These are phyloP conservation scores for Rhaphigaster nebulosa DNA, from an alignment of 2,888 invertebrate species.

Conservation along the genomic window DNA sequence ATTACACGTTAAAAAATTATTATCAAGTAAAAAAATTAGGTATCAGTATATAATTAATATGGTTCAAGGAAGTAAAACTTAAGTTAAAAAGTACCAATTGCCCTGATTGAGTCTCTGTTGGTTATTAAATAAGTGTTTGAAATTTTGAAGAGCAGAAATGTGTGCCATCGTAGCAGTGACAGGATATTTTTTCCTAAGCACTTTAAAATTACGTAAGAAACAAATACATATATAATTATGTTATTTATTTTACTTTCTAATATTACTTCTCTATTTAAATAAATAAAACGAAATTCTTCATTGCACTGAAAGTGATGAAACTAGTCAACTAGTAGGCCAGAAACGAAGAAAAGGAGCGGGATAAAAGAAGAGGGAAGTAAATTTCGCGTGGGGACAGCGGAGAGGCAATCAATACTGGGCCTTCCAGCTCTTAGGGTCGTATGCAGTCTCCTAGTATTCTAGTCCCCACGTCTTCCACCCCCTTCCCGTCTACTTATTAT, in stretches of 20 bases:
- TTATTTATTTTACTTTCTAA: background rate
- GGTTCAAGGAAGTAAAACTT: too few relatives aligned
- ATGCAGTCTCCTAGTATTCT: background rate
- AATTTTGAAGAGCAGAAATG: too few relatives aligned
- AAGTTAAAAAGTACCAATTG: too few relatives aligned
- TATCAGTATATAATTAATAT: too few relatives aligned
- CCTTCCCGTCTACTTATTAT: background rate
- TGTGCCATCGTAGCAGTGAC: too few relatives aligned
- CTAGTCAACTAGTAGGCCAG: background rate
- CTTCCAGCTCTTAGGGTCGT: conserved; percentile 6
- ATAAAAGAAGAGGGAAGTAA: conserved; percentile 35
- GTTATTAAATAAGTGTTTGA: too few relatives aligned
- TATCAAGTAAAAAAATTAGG: too few relatives aligned
- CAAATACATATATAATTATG: too few relatives aligned
- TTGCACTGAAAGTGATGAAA: background rate
- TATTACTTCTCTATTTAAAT: background rate
- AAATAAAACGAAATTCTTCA: background rate
- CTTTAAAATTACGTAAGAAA: too few relatives aligned
- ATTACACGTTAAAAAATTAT: too few relatives aligned
- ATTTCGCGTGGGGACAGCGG: conserved; percentile 22
- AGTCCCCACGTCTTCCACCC: background rate
- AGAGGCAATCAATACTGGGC: conserved; percentile 23
- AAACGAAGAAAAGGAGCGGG: background rate
- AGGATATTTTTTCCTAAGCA: too few relatives aligned
- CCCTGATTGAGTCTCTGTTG: too few relatives aligned